Percentiles rank a stretch among this genome's conserved stretches.
Evolutionary conservation across 2,113 vertebrate genomes (phyloP).

Genomic region (Scomber colias): DNA sequence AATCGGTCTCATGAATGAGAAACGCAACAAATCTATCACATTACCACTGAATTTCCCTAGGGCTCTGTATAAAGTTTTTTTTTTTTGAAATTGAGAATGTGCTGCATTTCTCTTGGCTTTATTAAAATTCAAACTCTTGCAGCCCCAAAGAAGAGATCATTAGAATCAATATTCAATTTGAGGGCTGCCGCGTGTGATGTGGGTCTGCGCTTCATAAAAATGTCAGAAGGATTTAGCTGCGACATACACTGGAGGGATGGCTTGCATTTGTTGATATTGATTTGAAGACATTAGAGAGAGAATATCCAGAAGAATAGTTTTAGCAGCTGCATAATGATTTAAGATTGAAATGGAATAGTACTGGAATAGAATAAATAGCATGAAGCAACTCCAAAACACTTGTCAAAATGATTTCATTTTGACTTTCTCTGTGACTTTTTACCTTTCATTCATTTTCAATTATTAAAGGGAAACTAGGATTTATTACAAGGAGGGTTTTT

Average conservation of each 20-base stretch:
- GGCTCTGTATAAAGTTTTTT: constrained; percentile 54
- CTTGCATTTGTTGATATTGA: constrained; percentile 56
- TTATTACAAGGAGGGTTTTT: too few relatives aligned
- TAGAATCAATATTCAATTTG: constrained; percentile 75
- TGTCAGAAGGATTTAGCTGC: constrained; percentile 64
- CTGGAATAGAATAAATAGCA: neutral
- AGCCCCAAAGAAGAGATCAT: constrained; percentile 70
- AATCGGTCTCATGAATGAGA: constrained; percentile 53
- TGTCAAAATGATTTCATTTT: neutral
- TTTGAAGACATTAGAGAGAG: constrained; percentile 34
- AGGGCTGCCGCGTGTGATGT: constrained; percentile 43
- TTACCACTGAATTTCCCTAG: constrained; percentile 59
- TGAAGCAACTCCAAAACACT: neutral
- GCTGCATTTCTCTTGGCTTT: constrained; percentile 38
- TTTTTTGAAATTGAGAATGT: constrained; percentile 50
- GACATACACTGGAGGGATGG: constrained; percentile 35
- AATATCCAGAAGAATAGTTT: constrained; percentile 47
- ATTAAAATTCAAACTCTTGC: constrained; percentile 68
- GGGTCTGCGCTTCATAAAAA: constrained; percentile 61
- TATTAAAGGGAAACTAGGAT: too few relatives aligned
- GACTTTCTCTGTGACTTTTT: neutral
- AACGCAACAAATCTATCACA: constrained; percentile 56
- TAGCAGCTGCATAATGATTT: constrained; percentile 36
- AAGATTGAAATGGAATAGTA: constrained; percentile 17
- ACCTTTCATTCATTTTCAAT: too few relatives aligned